Evolutionary conservation across 2,888 invertebrate genomes (phyloP), one percentile per base, ranked within the genome.

Genomic region (Arctia plantaginis): DNA sequence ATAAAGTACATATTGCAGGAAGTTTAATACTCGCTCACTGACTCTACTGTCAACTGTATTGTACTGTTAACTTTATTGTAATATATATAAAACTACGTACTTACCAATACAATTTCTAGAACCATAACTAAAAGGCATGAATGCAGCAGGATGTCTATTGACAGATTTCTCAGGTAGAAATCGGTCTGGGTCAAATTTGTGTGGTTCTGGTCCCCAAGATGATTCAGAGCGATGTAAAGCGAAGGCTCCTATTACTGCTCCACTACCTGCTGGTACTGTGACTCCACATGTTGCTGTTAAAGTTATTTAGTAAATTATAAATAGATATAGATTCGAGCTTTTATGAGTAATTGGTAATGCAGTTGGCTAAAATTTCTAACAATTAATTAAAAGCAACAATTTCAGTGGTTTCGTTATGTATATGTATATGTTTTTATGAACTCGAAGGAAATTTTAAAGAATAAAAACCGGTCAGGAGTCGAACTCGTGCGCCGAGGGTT

Each of bases 141-240:
- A 96, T 3, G 95, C 90, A 13, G 93, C 95, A 0, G 96, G 95
- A 72, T 95, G 95, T 44, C 96, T 88, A 68, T 90, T 87, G 1
- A 86, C 80, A 0, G 92, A 92, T 51, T 92, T 89, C 82, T 97
- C 96, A 0, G 96, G 96, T 23, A 96, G 88, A 86, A 97, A 97
- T 76, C 97, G 88, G 81, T 97, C 96, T 0, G 97, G 97, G 80
- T 97, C 95, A 84, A 97, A 97, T 64, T 91, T 92, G 13, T 96
- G 91, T 0, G 96, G 96, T 71, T 96, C 92, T 0, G 96, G 93
- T 77, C 96, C 96, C 95, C 96, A 97, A 33, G 92, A 92, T 23
- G 90, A 85, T 66, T 93, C 90, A 70, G 96, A 95, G 23, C 96
- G 92, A 84, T 97, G 97, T 13, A 93, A 85, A 13, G 92, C 93